Evolutionary conservation across 2,797 vertebrate species (phyloP).

Genomic region (Lemur catta): DNA sequence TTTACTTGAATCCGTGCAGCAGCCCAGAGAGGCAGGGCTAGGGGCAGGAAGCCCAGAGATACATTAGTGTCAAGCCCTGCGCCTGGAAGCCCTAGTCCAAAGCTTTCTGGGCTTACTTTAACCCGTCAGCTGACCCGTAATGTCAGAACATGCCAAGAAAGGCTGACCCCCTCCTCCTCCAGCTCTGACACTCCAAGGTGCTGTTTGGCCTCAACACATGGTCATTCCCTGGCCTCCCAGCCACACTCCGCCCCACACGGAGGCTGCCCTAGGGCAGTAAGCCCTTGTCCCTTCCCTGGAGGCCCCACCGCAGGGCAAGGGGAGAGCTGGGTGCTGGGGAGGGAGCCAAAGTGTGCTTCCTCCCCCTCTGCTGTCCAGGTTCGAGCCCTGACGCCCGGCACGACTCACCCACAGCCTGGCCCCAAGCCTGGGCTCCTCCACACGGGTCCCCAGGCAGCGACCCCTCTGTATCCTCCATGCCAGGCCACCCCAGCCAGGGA

Average conservation of each 20-base stretch:
- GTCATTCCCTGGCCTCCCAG: neutral
- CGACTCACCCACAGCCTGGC: neutral
- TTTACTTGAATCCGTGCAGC: neutral
- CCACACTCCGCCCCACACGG: neutral
- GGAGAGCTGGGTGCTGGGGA: neutral
- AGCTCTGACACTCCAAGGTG: neutral
- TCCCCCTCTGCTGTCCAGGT: neutral
- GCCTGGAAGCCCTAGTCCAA: neutral
- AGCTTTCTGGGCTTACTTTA: neutral
- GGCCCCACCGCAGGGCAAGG: fast-evolving
- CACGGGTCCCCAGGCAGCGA: fast-evolving
- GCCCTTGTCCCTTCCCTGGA: neutral
- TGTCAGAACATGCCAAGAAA: neutral
- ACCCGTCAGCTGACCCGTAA: neutral
- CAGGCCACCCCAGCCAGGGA: neutral
- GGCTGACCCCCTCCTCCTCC: neutral
- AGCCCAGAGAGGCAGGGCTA: neutral
- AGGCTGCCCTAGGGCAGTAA: neutral
- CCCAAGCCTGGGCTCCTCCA: neutral
- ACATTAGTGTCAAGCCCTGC: neutral
- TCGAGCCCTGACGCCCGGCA: fast-evolving
- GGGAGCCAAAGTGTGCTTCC: neutral
- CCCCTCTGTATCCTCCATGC: neutral
- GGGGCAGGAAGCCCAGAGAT: neutral
- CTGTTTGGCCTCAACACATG: neutral